Conservation (phyloP, 1,140 invertebrate genomes). For the Trichogramma pretiosum region DNA sequence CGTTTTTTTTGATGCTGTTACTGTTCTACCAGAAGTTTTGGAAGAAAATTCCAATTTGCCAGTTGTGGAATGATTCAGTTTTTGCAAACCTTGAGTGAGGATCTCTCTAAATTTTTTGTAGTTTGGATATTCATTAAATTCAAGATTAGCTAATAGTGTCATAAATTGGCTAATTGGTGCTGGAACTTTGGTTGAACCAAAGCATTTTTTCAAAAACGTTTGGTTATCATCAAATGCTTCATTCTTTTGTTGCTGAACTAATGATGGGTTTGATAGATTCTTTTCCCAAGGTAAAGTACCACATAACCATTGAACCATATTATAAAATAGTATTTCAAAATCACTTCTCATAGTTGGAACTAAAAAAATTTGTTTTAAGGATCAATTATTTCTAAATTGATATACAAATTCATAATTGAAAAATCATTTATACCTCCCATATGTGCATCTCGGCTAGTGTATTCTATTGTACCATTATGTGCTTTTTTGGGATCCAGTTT, state of each 20-base stretch:
- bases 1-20: conserved; percentile 3
- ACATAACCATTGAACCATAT: conserved; percentile 84
- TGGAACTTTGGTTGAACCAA: conserved; percentile 46
- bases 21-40: conserved; percentile 8
- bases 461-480: conserved; percentile 93
- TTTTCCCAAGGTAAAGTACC: conserved; percentile 76
- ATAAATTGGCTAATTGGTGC: conserved; percentile 31
- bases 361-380: conserved; percentile 29
- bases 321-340: conserved; percentile 86
- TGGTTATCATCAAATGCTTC: conserved; percentile 57
- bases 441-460: conserved; percentile 90
- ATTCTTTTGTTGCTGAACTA: conserved; percentile 66
- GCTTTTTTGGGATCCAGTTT: conserved; percentile 82
- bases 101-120: conserved; percentile 37
- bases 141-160: conserved; percentile 24
- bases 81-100: conserved; percentile 30
- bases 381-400: conserved; percentile 16
- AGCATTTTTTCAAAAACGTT: conserved; percentile 53
- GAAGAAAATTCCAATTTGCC: conserved; percentile 34
- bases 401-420: neutral
- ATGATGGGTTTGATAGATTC: conserved; percentile 52
- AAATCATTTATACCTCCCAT: conserved; percentile 48
- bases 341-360: conserved; percentile 80
- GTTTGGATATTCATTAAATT: conserved; percentile 36
- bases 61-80: conserved; percentile 29